Conservation (phyloP, 2,888 invertebrate genomes). For the Antheraea assamensis region DNA sequence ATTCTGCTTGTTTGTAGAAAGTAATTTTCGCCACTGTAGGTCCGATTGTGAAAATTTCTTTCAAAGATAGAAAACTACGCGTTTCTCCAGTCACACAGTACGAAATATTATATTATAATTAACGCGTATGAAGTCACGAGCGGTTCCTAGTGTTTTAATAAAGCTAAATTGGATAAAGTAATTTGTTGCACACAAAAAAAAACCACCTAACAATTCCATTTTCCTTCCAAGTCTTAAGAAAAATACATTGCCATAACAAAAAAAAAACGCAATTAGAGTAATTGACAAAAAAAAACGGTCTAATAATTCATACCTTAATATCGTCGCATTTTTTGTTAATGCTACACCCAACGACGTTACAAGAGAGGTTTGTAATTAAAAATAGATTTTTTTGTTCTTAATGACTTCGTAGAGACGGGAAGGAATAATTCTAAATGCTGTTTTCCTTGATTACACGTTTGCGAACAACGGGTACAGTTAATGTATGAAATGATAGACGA, state of each 20-base stretch:
- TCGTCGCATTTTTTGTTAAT: conserved; percentile 60
- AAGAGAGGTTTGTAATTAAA: conserved; percentile 61
- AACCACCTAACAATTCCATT: conserved; percentile 26
- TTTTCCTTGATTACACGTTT: conserved; percentile 17
- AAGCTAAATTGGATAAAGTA: not conserved
- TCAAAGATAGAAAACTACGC: too few species aligned
- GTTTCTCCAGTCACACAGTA: not conserved
- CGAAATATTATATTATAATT: too few species aligned
- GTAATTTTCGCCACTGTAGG: too few species aligned
- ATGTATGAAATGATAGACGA: conserved; percentile 9
- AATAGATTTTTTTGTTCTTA: conserved; percentile 48
- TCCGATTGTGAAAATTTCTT: too few species aligned
- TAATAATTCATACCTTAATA: conserved; percentile 69
- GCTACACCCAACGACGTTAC: conserved; percentile 32
- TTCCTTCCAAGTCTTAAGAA: conserved; percentile 34
- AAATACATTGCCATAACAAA: conserved; percentile 36
- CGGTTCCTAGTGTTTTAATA: not conserved
- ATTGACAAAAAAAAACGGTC: conserved; percentile 64
- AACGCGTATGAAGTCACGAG: not conserved
- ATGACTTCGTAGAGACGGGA: conserved; percentile 24
- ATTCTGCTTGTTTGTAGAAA: too few species aligned
- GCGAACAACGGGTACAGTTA: conserved; percentile 1
- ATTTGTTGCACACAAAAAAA: not conserved
- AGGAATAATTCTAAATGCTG: conserved; percentile 19
- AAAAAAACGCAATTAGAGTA: conserved; percentile 67